Base-by-base conservation (phyloP, 2,888 invertebrate species). In the Timema cristinae region DNA sequence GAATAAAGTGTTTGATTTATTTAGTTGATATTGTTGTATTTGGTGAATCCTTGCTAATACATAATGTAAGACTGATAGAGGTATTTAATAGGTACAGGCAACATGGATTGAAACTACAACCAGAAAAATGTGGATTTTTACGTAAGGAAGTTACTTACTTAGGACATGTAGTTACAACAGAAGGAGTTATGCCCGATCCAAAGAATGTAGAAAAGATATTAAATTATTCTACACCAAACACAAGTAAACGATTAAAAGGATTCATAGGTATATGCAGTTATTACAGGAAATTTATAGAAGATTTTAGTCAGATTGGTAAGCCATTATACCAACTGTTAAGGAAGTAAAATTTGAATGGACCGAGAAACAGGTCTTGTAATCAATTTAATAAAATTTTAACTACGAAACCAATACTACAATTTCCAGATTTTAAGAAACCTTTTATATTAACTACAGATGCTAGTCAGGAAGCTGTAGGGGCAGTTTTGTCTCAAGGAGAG, bases 221-320 rank as follows among this genome's bases (percentile, higher is more conserved):
- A 50, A 67, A 75, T n/a, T 75, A 76, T 59, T 74, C 77, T 52
- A 47, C 13, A 10, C 77, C 78, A 49, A 75, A 68, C 32, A 76
- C 63, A 10, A 47, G 32, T 6, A 73, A 73, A 54, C 69, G 75
- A n/a, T 72, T 74, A 5, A 75, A 68, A 77, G 68, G 73, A n/a
- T 82, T 82, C 71, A 56, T 81, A 47, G 81, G 81, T 10, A 63
- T 82, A 50, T 56, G 77, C 0, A 79, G 79, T 0, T 82, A 81
- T 71, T 81, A 82, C 56, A 50, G 81, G n/a, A 78, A 78, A 71
- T 82, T 82, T 69, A 81, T 83, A 0, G 68, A 74, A 49, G 71
- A 80, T 10, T 82, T 80, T 69, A 75, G 79, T 0, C 76, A 77
- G 70, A 71, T 78, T 5, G 76, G 80, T 5, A 75, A 77, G 74